Base-by-base conservation (phyloP, 2,888 invertebrate genomes). In the Sminthurinus aureus region DNA sequence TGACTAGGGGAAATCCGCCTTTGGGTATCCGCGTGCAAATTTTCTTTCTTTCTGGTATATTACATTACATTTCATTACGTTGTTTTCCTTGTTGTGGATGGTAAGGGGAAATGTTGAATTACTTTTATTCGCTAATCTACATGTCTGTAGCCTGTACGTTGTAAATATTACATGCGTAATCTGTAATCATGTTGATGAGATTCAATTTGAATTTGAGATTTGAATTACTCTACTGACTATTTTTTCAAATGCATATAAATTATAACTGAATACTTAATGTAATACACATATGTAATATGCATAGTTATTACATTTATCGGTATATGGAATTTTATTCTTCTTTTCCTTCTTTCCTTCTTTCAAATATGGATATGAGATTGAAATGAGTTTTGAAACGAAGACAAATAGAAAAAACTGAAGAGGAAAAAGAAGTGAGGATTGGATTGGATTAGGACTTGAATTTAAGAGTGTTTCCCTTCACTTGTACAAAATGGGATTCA, bases 41-140 rank as follows among this genome's bases (percentile, higher is more conserved):
- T 67, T 11, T 67, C 22, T 11, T 67, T 67, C n/a, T 67, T 15
- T 64, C 18, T 64, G 64, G 3, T 15, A 18, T 64, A n/a, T 64
- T 15, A 15, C n/a, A n/a, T 64, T 15, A 18, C 18, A n/a, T 64
- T 64, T 4, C 18, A 18, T 15, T 64, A n/a, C n/a, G 64, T n/a
- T 64, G 64, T 69, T 69, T 69, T 11, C 22, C 20, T 64, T 67
- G 67, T 71, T 71, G 71, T 71, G 71, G 71, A 71, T 71, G 71
- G 71, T 71, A 71, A 71, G 71, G 71, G 71, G 24, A 71, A 71
- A 71, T 3, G 1, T 22, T 18, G 64, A 69, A 69, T 58, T 15
- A 22, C 11, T 15, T n/a, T n/a, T 20, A 20, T 20, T n/a, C 13
- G 9, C 3, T n/a, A 69, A n/a, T 64, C 15, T 64, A 2, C 22